Base-by-base conservation (phyloP, 2,888 invertebrate genomes). In the Crepidodera aurea region DNA sequence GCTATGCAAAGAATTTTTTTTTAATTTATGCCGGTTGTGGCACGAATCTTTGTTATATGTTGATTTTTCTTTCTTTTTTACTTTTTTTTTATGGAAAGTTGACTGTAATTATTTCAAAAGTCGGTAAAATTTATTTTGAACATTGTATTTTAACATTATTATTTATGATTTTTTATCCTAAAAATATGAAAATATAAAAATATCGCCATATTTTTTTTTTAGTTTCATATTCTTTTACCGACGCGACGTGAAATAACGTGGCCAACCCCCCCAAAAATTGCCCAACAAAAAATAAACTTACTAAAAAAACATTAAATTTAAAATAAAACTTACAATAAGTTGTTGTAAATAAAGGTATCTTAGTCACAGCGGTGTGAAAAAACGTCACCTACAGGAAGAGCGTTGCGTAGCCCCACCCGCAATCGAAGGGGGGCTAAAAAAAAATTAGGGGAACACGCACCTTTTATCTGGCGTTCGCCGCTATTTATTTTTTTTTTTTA, bases 281-380 rank as follows among this genome's bases (percentile, higher is more conserved):
- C 22, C 42, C 22, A 44, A 19, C 40, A 62, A 48, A 60, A 61
- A 58, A 56, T 46, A 62, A 64, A 59, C 48, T 54, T 56, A 62
- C 34, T 48, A 50, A 53, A n/a, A 60, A 37, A n/a, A 55, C 44
- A 64, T 59, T 63, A 68, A 62, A 64, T 65, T 65, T 62, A 62
- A 64, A 66, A 65, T 57, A 56, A 62, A 64, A 58, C 58, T 58
- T 65, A 60, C 54, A 60, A 54, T 62, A 57, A 64, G 40, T 65
- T 67, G 57, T 65, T 67, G 57, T 65, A 68, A 57, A 65, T 63
- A 55, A 69, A 68, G 63, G 65, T 68, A 67, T 69, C 67, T 70
- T 66, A 69, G 65, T 69, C 71, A 72, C 72, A 70, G 68, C 66
- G 64, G 69, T 68, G 71, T 71, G 71, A 71, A 70, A 70, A 70